These are phyloP conservation scores for Petrocephalus zakoni DNA, from an alignment of 2,113 vertebrate species.

Conservation along the genomic window DNA sequence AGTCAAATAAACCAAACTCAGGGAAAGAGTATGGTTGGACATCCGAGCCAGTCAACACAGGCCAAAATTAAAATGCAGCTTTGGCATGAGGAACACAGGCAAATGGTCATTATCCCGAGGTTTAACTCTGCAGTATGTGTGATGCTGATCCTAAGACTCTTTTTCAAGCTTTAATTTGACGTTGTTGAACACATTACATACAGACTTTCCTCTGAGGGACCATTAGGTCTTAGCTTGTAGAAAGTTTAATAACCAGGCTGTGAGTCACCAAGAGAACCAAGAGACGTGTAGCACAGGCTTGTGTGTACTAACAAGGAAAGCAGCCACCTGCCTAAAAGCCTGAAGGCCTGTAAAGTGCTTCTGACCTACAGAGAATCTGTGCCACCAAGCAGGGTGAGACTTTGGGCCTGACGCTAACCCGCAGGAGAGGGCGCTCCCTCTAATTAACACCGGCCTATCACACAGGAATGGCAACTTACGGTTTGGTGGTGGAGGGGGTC, in stretches of 20 bases:
- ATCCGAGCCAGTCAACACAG: neutral
- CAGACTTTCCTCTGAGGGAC: neutral
- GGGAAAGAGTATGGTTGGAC: neutral
- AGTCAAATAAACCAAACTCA: neutral
- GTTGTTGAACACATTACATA: neutral
- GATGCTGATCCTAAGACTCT: neutral
- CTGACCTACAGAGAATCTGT: too few relatives aligned
- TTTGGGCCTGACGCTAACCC: conserved; percentile 34
- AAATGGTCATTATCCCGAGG: neutral
- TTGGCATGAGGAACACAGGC: neutral
- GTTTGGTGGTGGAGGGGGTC: conserved; percentile 17
- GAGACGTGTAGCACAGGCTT: neutral
- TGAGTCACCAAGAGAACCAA: neutral
- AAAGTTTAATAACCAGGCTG: neutral
- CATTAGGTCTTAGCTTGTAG: neutral
- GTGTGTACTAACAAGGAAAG: neutral
- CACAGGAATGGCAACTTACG: conserved; percentile 37
- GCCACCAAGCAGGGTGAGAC: neutral
- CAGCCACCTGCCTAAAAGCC: neutral
- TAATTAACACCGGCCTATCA: conserved; percentile 49
- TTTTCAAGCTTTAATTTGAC: neutral
- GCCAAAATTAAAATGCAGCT: neutral
- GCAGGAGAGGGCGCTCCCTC: conserved; percentile 44
- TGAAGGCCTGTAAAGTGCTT: neutral
- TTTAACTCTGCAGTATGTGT: neutral